Conservation (phyloP, 2,797 vertebrate genomes). For the Darevskia nairensis region DNA sequence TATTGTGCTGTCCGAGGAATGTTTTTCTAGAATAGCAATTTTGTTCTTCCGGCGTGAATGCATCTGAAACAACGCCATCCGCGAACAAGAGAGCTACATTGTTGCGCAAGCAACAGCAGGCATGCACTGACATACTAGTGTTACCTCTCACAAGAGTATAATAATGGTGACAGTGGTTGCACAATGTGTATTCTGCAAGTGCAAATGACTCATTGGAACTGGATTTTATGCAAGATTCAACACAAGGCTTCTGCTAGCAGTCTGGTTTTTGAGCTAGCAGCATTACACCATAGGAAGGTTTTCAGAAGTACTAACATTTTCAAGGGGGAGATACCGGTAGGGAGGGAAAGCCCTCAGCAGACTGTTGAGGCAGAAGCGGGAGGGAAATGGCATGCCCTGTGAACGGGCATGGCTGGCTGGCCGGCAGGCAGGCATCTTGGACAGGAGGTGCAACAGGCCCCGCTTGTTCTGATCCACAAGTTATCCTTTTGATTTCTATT, state of each 20-base stretch:
- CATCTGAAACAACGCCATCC: neutral
- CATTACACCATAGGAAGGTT: neutral
- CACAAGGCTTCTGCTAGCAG: too few species aligned
- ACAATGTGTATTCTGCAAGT: too few species aligned
- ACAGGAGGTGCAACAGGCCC: neutral
- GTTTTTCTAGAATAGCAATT: neutral
- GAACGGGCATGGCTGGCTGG: neutral
- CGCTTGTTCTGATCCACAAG: neutral
- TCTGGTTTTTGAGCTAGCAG: too few species aligned
- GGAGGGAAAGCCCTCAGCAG: neutral
- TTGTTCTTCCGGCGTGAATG: neutral
- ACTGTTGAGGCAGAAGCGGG: neutral
- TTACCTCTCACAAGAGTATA: too few species aligned
- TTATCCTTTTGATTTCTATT: neutral
- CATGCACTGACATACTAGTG: too few species aligned
- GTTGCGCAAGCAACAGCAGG: too few species aligned
- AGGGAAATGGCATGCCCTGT: neutral
- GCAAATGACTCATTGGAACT: too few species aligned
- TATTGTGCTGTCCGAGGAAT: neutral
- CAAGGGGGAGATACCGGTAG: neutral
- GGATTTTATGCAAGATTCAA: too few species aligned
- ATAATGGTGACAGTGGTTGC: too few species aligned
- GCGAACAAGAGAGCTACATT: neutral
- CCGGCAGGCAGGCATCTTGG: neutral
- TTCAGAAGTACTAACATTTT: neutral